Conservation (phyloP, 2,797 vertebrate genomes). For the Bothrops alternatus region DNA sequence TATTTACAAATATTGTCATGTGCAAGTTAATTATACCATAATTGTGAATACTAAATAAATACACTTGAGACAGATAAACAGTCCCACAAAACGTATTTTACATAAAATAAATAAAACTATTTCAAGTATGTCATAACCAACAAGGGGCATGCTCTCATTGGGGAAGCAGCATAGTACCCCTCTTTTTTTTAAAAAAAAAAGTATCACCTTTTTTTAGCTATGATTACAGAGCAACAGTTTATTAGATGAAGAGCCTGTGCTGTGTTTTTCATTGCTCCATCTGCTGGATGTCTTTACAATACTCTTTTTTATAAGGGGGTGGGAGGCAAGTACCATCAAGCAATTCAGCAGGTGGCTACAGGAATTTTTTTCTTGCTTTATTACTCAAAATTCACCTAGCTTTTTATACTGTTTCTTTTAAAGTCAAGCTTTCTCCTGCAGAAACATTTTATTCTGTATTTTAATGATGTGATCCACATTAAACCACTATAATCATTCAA, state of each 20-base stretch:
- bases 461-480: background rate
- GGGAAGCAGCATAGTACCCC: background rate
- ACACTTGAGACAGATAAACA: background rate
- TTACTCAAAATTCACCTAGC: slow-evolving; percentile 38
- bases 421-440: background rate
- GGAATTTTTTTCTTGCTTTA: slow-evolving; percentile 18
- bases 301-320: slow-evolving; percentile 7
- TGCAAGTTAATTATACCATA: background rate
- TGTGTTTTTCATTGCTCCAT: slow-evolving; percentile 64
- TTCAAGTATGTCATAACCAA: background rate
- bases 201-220: background rate
- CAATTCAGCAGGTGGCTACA: slow-evolving; percentile 68
- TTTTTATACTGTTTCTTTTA: slow-evolving; percentile 3
- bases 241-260: background rate
- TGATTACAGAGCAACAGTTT: background rate
- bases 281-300: slow-evolving; percentile 60
- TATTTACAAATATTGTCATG: background rate
- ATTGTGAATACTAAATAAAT: background rate
- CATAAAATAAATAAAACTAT: background rate
- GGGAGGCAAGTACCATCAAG: slow-evolving; percentile 43
- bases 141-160: background rate
- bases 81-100: background rate
- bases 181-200: background rate
- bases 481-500: background rate
- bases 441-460: background rate